A percentile compares a stretch with the other conserved stretches of the same genome.
Conservation (phyloP, 2,113 vertebrate species). For the Sinocyclocheilus anophthalmus region DNA sequence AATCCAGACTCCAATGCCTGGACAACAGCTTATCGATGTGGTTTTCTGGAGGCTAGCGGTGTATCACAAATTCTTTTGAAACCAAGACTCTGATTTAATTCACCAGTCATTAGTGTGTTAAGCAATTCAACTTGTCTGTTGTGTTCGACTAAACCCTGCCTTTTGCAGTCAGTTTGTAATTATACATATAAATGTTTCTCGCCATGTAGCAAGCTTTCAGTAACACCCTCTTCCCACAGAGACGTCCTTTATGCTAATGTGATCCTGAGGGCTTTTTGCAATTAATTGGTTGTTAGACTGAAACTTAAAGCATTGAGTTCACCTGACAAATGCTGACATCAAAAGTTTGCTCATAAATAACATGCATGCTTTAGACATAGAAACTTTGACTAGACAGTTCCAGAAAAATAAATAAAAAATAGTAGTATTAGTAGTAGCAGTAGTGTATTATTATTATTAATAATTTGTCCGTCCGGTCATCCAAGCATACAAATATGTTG, state of each 20-base stretch:
- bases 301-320: not conserved
- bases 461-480: no score
- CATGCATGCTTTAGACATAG: no score
- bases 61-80: conserved; percentile 17
- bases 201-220: not conserved
- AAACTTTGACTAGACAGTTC: no score
- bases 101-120: conserved; percentile 29
- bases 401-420: no score
- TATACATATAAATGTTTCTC: not conserved
- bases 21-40: conserved; percentile 58
- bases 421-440: no score
- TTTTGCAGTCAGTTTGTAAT: conserved; percentile 43
- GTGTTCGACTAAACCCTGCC: conserved; percentile 2
- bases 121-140: conserved; percentile 34
- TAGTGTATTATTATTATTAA: no score
- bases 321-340: not conserved
- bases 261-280: no score
- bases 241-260: no score
- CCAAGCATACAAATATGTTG: no score
- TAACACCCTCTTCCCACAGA: no score
- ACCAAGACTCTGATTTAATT: conserved; percentile 30
- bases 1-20: conserved; percentile 62
- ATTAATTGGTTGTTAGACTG: not conserved
- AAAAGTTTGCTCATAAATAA: no score
- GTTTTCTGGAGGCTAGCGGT: conserved; percentile 36